A percentile compares a stretch with the other conserved stretches of the same genome.
phyloP scores from a whole-genome alignment of 1,140 invertebrate genomes.

The Bombus balteatus region DNA sequence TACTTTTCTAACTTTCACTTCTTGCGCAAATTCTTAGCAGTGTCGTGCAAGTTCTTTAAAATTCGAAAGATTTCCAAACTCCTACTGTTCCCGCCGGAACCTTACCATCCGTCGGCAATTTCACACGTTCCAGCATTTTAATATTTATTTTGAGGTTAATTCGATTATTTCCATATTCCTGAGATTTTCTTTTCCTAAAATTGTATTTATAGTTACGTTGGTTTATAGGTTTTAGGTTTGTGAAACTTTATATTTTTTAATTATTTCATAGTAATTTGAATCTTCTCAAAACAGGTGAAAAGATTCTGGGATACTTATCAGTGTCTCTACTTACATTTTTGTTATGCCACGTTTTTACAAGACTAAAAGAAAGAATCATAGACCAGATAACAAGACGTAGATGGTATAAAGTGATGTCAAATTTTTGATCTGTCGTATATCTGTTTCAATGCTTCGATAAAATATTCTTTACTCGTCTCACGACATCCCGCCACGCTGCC shows the following conservation, averaged over 20 bases:
- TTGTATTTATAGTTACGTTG: too few species aligned
- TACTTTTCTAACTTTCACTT: not conserved
- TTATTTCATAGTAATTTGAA: too few species aligned
- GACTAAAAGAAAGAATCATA: too few species aligned
- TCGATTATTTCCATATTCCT: not conserved
- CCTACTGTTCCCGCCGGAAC: not conserved
- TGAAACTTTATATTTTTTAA: too few species aligned
- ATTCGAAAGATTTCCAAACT: not conserved
- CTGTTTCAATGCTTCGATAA: not conserved
- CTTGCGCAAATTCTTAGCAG: not conserved
- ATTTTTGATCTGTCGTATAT: too few species aligned
- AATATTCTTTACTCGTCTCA: not conserved
- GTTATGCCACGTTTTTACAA: too few species aligned
- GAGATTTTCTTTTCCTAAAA: not conserved
- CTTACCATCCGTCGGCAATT: not conserved
- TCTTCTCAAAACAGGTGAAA: too few species aligned
- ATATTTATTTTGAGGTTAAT: not conserved
- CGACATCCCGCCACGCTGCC: not conserved
- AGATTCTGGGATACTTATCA: too few species aligned
- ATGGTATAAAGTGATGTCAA: too few species aligned
- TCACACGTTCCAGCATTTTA: not conserved
- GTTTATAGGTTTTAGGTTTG: too few species aligned
- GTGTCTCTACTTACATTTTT: too few species aligned
- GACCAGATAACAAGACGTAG: too few species aligned
- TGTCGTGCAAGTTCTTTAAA: not conserved